Evolutionary conservation across 2,113 vertebrate genomes (phyloP).

Genomic region (Proteles cristata): DNA sequence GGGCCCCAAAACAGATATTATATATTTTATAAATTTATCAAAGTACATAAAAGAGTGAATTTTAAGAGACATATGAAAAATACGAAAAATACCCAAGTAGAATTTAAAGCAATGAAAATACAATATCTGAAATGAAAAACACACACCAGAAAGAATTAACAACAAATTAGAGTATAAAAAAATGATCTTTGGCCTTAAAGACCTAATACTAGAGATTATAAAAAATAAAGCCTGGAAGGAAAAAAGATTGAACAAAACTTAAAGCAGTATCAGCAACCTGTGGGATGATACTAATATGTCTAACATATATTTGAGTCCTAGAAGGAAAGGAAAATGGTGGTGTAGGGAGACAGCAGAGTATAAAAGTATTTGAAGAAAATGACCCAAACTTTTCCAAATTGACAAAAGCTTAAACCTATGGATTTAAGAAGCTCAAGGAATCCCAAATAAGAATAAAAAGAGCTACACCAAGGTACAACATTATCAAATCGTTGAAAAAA

Average conservation of each 20-base stretch:
- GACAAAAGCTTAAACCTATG: background rate
- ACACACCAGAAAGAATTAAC: background rate
- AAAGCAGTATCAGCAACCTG: background rate
- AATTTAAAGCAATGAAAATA: background rate
- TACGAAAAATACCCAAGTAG: background rate
- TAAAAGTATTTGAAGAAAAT: background rate
- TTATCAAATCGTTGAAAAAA: background rate
- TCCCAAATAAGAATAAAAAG: background rate
- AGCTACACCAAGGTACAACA: background rate
- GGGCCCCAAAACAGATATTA: background rate
- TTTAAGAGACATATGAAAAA: background rate
- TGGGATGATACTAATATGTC: background rate
- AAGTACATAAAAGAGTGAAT: background rate
- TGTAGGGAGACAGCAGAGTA: fast-evolving
- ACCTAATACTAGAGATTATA: background rate
- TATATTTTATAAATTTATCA: background rate
- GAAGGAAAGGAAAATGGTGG: background rate
- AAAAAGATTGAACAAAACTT: background rate
- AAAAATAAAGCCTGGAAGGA: background rate
- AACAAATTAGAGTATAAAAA: background rate
- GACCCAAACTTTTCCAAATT: background rate
- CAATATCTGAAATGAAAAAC: background rate
- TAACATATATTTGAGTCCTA: background rate
- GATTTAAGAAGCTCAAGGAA: background rate
- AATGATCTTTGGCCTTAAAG: background rate